Percentiles rank a stretch among this genome's conserved stretches.
These are phyloP conservation scores for Salmo trutta DNA, from an alignment of 2,797 vertebrate species.

Conservation along the genomic window DNA sequence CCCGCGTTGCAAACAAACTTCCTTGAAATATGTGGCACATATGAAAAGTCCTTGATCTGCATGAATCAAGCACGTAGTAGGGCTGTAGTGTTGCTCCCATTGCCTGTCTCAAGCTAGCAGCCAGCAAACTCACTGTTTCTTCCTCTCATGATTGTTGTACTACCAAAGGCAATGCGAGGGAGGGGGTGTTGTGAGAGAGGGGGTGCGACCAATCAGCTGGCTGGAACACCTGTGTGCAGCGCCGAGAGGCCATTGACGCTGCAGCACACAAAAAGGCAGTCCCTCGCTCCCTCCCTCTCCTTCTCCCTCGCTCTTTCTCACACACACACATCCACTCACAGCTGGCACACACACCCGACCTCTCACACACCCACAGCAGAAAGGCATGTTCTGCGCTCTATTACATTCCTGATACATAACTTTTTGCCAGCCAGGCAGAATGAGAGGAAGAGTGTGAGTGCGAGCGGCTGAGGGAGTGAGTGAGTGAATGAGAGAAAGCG, in stretches of 20 bases:
- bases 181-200: constrained; percentile 57
- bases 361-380: neutral
- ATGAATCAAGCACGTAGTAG: neutral
- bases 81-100: neutral
- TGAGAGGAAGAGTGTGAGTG: neutral
- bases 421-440: neutral
- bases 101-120: neutral
- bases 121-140: constrained; percentile 28
- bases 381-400: constrained; percentile 44
- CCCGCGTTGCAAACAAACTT: neutral
- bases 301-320: no score
- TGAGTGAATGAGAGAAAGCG: constrained; percentile 5
- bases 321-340: neutral
- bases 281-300: constrained; percentile 20
- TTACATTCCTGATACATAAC: constrained; percentile 30
- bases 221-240: constrained; percentile 57
- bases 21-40: neutral
- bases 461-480: constrained; percentile 6
- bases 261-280: constrained; percentile 31
- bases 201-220: constrained; percentile 79
- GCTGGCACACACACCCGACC: constrained; percentile 25
- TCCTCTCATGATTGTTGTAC: constrained; percentile 50
- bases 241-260: constrained; percentile 47
- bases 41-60: neutral
- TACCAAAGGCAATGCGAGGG: constrained; percentile 53